Evolutionary conservation across 2,888 invertebrate species (phyloP), one percentile per base, ranked within the genome.

Genomic region (Leptopilina myrica): DNA sequence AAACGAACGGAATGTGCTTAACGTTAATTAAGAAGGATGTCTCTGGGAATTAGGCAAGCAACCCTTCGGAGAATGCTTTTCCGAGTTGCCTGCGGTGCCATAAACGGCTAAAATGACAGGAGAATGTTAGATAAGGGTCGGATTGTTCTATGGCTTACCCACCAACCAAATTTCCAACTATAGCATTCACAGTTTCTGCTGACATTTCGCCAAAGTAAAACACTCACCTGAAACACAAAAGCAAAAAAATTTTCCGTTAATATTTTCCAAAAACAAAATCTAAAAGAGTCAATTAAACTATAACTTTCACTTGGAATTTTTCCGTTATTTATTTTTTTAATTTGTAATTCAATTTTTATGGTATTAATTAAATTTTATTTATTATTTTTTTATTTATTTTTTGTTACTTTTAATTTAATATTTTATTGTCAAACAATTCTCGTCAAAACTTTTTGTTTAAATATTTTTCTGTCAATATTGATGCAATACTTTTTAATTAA

Each of bases 11-110:
- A 84, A 85, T 82, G 82, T 80, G 84, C 85, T 84, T 79, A 84
- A 85, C 85, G 84, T 86, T 86, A 87, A 88, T 87, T 85, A 86
- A 87, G 84, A 87, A 86, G 84, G 84, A 87, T 85, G 83, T 86
- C 83, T 82, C 78, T 82, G 84, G 79, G 84, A 83, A 84, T 85
- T 84, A 84, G 81, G 78, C 77, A 56, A 20, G 26, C 78, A 69
- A 26, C 53, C 33, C 73, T 56, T 53, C 53, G 20, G 73, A 73
- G 73, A 53, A 73, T 53, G 73, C 56, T 73, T 73, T 33, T 56
- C 33, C 33, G 53, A 65, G 78, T 76, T 79, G 76, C 65, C 69
- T 49, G 59, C 76, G 66, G 43, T 62, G 67, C 65, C 75, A 53
- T 75, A 69, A 56, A 59, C 69, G 56, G 75, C 64, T 78, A 69